These are phyloP conservation scores for Rhopalosiphum padi DNA, from an alignment of 1,140 invertebrate species.

Conservation along the genomic window DNA sequence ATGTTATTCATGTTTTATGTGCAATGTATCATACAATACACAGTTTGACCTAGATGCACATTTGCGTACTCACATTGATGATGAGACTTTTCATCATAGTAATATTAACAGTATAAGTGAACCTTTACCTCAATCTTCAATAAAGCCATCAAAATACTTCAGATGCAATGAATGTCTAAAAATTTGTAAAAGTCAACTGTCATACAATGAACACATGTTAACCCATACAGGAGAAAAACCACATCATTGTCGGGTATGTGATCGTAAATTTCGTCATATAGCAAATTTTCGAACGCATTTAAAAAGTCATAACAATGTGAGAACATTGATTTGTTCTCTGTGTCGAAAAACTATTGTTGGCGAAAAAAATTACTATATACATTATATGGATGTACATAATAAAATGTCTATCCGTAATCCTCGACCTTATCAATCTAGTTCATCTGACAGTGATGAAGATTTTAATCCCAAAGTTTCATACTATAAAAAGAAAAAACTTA, in stretches of 20 bases:
- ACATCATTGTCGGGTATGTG: constrained; percentile 69
- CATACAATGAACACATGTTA: constrained; percentile 65
- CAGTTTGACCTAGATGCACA: constrained; percentile 37
- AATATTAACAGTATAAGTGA: constrained; percentile 54
- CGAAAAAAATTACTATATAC: constrained; percentile 54
- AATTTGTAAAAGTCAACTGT: constrained; percentile 52
- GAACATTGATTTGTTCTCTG: constrained; percentile 53
- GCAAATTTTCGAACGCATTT: constrained; percentile 59
- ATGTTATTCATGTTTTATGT: constrained; percentile 57
- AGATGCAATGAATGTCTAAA: constrained; percentile 45
- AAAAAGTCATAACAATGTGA: constrained; percentile 56
- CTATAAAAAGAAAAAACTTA: constrained; percentile 54
- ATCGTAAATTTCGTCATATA: constrained; percentile 62
- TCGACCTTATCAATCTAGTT: constrained; percentile 33
- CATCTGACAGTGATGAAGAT: constrained; percentile 55
- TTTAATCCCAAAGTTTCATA: constrained; percentile 53
- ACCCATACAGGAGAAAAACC: constrained; percentile 71
- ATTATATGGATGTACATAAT: constrained; percentile 55
- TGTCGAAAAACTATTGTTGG: constrained; percentile 52
- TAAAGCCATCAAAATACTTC: constrained; percentile 40
- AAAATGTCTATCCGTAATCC: constrained; percentile 27
- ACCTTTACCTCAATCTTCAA: constrained; percentile 37
- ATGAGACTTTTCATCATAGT: constrained; percentile 53
- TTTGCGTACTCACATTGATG: constrained; percentile 41
- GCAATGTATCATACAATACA: constrained; percentile 52